These are phyloP conservation scores for Barbus barbus DNA, from an alignment of 2,113 vertebrate genomes.

Conservation along the genomic window DNA sequence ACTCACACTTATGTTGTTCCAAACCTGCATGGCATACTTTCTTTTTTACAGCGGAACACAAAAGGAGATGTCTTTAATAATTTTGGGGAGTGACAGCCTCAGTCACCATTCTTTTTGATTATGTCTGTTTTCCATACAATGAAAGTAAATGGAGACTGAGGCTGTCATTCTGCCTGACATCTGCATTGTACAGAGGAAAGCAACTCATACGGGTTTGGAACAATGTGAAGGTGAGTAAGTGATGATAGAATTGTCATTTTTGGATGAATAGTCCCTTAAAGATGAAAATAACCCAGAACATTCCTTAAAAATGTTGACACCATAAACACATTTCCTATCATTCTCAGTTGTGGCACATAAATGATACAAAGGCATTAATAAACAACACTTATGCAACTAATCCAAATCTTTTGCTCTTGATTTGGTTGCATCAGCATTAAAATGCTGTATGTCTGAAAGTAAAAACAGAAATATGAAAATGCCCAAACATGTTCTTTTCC, in stretches of 20 bases:
- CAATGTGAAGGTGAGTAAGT: background rate
- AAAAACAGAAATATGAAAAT: background rate
- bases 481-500: background rate
- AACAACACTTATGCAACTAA: background rate
- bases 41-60: background rate
- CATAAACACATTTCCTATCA: background rate
- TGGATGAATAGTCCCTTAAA: background rate
- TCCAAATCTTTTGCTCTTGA: background rate
- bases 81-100: background rate
- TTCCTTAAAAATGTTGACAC: too few relatives aligned
- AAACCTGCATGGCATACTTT: background rate
- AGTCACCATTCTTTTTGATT: background rate
- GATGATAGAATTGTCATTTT: background rate
- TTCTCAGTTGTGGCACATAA: background rate
- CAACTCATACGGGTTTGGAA: background rate
- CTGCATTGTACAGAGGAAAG: background rate
- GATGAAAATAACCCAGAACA: background rate
- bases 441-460: background rate
- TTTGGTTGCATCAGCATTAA: background rate
- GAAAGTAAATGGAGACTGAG: slow-evolving; percentile 2
- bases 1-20: background rate
- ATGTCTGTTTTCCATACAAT: slow-evolving; percentile 8
- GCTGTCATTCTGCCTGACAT: background rate
- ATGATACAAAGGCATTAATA: background rate
- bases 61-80: background rate